A percentile compares a stretch with the other conserved stretches of the same genome.
Conservation (phyloP, 2,797 vertebrate genomes). For the Pogonophryne albipinna region DNA sequence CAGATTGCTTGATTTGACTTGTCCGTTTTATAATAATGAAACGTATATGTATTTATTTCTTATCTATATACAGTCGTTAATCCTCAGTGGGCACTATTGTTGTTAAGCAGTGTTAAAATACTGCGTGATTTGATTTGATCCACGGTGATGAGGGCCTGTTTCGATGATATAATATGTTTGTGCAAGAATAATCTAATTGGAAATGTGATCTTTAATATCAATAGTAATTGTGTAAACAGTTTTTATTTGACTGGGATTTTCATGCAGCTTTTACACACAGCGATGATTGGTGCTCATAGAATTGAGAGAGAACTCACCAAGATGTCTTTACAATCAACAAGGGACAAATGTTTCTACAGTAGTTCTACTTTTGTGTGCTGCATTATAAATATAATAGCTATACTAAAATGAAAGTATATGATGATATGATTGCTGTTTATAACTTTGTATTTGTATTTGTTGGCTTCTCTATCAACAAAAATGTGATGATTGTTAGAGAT, state of each 20-base stretch:
- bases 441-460: not conserved
- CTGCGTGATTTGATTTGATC: not conserved
- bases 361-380: constrained; percentile 5
- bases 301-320: not conserved
- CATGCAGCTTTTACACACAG: constrained; percentile 19
- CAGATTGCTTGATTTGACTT: too few species aligned
- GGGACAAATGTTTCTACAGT: not conserved
- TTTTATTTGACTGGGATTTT: constrained; percentile 1
- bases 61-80: constrained; percentile 16
- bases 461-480: not conserved
- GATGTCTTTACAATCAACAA: constrained; percentile 4
- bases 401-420: not conserved
- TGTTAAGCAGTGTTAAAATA: constrained; percentile 17
- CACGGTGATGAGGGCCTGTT: not conserved
- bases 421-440: not conserved
- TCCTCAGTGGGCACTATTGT: not conserved
- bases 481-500: too few species aligned
- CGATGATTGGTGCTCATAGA: constrained; percentile 10
- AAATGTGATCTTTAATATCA: not conserved
- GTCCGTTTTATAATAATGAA: constrained; percentile 22
- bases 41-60: constrained; percentile 46
- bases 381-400: not conserved
- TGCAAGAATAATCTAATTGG: not conserved
- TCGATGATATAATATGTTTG: not conserved
- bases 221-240: not conserved